A percentile compares a stretch with the other conserved stretches of the same genome.
Evolutionary conservation across 2,797 vertebrate genomes (phyloP).

Genomic region (Leptatherina wallacei): DNA sequence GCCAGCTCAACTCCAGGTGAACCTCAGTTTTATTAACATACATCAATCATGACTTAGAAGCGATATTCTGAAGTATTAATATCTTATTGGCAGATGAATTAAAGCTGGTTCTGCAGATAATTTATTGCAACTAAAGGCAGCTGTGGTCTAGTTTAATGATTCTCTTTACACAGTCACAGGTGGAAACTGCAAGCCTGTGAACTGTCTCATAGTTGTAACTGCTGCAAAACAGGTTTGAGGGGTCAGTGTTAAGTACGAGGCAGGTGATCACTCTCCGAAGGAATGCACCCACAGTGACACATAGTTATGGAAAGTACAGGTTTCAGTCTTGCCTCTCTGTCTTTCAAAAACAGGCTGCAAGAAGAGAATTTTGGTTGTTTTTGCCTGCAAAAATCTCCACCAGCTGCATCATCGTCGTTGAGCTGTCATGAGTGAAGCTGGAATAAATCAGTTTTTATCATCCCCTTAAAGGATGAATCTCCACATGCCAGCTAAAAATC

Average conservation of each 20-base stretch:
- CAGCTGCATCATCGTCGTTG: constrained; percentile 29
- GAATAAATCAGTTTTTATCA: constrained; percentile 26
- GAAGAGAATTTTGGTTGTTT: constrained; percentile 16
- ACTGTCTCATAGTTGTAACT: constrained; percentile 55
- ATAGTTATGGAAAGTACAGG: constrained; percentile 49
- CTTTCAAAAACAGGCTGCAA: constrained; percentile 11
- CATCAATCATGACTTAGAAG: constrained; percentile 44
- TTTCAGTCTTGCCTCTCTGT: constrained; percentile 28
- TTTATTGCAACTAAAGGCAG: neutral
- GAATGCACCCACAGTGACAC: constrained; percentile 59
- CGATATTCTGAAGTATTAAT: constrained; percentile 43
- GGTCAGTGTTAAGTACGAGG: constrained; percentile 33
- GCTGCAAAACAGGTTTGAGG: constrained; percentile 75
- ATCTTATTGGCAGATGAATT: neutral
- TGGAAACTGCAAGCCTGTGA: constrained; percentile 27
- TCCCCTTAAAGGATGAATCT: constrained; percentile 18
- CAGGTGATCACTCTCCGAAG: constrained; percentile 32
- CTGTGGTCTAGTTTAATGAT: constrained; percentile 3
- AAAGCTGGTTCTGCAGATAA: neutral
- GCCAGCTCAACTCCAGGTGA: constrained; percentile 47
- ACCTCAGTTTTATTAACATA: constrained; percentile 44
- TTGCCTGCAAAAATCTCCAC: constrained; percentile 12
- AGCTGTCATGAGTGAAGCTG: constrained; percentile 10
- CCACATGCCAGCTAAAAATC: constrained; percentile 26
- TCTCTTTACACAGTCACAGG: constrained; percentile 15